Evolutionary conservation across 2,888 invertebrate species (phyloP), one percentile per base, ranked within the genome.

Genomic region (Pteria penguin): DNA sequence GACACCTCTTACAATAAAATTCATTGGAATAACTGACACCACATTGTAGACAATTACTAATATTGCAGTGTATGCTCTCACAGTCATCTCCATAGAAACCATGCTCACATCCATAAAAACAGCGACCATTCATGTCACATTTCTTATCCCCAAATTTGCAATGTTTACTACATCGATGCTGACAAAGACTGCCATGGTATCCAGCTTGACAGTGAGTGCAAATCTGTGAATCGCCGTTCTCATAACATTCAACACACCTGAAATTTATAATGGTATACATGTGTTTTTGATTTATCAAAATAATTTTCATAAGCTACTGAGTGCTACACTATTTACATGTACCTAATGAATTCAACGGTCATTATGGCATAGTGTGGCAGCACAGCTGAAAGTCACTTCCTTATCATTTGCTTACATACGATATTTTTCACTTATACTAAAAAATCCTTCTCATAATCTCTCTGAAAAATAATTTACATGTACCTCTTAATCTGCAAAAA

Each of bases 91-190:
- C 84, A 31, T 45, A 72, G 69, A 78, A 82, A 1, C 76, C 74
- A 11, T 32, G 4, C 14, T 79, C 76, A 65, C 84, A 84, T 8
- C 84, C 84, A 60, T 72, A 84, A 24, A 81, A 36, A 70, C 84
- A 84, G 62, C 79, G 74, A 22, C 84, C 84, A 70, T 67, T 62
- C 26, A 57, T 57, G 65, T 82, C 81, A 72, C 83, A 83, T 14
- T 75, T 69, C 4, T 52, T 66, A 14, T 58, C 24, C 18, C 67
- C 68, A 67, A 72, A 76, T 60, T 72, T 65, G 68, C 82, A 82
- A 45, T 79, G 72, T 24, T 36, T 58, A 52, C 58, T 73, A 32
- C 77, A 73, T n/a, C 5, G 26, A 8, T 66, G 14, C 52, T 57
- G n/a, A 77, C 77, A 77, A 14, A 14, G 29, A 24, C 55, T 55